Percentiles rank a stretch among this genome's conserved stretches.
These are phyloP conservation scores for Myopa testacea DNA, from an alignment of 2,888 invertebrate genomes.

Conservation along the genomic window DNA sequence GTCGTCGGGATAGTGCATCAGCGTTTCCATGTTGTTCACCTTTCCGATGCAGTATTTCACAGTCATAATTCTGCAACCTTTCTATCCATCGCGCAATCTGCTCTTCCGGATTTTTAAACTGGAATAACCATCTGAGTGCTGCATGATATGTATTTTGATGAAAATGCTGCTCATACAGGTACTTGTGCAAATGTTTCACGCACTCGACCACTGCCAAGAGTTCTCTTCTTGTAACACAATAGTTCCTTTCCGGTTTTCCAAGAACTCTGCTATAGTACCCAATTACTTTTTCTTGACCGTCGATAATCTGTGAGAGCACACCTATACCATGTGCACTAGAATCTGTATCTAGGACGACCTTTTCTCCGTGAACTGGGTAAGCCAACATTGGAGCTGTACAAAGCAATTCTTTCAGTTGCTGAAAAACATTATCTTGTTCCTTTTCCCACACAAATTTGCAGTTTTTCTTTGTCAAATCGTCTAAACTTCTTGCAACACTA, in stretches of 20 bases:
- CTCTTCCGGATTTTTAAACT: too few relatives aligned
- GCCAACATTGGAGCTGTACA: slow-evolving; percentile 18
- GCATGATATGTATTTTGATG: too few relatives aligned
- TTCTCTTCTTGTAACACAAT: slow-evolving; percentile 23
- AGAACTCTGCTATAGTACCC: not conserved
- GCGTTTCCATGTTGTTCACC: too few relatives aligned
- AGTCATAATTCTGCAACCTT: too few relatives aligned
- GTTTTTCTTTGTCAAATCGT: not conserved
- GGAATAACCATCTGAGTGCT: too few relatives aligned
- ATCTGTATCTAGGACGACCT: slow-evolving; percentile 36
- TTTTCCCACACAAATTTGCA: too few relatives aligned
- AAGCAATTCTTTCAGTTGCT: slow-evolving; percentile 16
- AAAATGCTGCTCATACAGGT: not conserved
- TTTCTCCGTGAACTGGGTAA: slow-evolving; percentile 25
- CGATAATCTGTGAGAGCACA: slow-evolving; percentile 34
- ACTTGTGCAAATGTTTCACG: slow-evolving; percentile 9
- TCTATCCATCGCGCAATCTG: too few relatives aligned
- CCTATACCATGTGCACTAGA: slow-evolving; percentile 33
- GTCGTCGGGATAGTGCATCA: too few relatives aligned
- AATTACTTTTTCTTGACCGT: slow-evolving; percentile 9
- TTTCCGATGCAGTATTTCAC: too few relatives aligned
- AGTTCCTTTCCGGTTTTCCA: slow-evolving; percentile 31
- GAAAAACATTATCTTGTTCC: not conserved
- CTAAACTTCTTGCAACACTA: slow-evolving; percentile 5
- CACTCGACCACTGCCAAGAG: not conserved